phyloP scores from a whole-genome alignment of 2,888 invertebrate genomes.

The Sclerodermus sp. region DNA sequence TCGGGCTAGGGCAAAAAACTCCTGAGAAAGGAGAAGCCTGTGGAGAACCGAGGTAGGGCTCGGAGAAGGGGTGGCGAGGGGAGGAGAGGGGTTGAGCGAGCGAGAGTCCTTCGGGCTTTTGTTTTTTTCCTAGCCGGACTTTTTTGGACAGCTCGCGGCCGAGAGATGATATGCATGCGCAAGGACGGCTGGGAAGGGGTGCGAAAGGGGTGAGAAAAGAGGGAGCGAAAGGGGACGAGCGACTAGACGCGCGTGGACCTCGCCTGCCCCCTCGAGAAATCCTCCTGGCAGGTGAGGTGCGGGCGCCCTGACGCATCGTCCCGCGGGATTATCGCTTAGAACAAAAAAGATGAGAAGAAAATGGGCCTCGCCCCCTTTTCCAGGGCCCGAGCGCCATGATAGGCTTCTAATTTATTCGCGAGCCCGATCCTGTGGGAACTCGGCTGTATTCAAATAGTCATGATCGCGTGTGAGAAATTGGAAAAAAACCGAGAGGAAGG shows the following conservation, averaged over 20 bases:
- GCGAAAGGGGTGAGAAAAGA: conserved; percentile 4
- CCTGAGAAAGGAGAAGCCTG: not conserved
- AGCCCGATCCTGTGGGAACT: conserved; percentile 1
- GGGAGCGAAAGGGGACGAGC: conserved; percentile 11
- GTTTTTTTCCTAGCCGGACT: not conserved
- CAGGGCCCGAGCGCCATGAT: not conserved
- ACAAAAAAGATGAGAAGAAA: conserved; percentile 23
- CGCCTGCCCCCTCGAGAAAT: not conserved
- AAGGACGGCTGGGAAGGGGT: too few species aligned
- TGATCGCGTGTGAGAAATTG: conserved; percentile 1
- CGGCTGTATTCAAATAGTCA: not conserved
- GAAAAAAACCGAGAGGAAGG: too few species aligned
- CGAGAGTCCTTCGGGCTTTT: not conserved
- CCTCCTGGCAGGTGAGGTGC: conserved; percentile 23
- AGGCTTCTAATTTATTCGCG: conserved; percentile 7
- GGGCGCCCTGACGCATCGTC: conserved; percentile 40
- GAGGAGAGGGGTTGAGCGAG: not conserved
- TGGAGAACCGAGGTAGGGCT: not conserved
- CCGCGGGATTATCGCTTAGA: conserved; percentile 42
- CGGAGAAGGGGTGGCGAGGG: not conserved
- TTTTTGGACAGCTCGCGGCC: not conserved
- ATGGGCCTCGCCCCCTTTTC: not conserved
- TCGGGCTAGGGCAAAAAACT: conserved; percentile 2
- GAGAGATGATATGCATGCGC: conserved; percentile 30
- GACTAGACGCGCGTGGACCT: conserved; percentile 5